Conservation (phyloP, 1,140 invertebrate species). For the Kradibia gibbosae region DNA sequence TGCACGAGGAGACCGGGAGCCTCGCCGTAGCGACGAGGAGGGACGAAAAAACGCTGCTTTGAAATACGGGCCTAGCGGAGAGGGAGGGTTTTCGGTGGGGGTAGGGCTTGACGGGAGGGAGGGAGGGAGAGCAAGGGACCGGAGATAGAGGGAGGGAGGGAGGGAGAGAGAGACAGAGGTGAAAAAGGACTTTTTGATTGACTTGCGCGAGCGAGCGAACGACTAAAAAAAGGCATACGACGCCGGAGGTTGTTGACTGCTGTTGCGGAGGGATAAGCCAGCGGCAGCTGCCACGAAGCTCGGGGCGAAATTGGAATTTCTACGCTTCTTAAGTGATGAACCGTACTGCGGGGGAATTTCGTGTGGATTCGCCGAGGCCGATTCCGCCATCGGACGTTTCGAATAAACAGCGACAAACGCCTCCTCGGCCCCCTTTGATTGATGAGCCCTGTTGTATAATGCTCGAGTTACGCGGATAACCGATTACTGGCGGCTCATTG, state of each 20-base stretch:
- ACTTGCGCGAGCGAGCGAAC: conserved; percentile 27
- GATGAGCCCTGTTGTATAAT: conserved; percentile 5
- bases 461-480: not conserved
- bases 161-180: conserved; percentile 14
- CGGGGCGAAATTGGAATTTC: conserved; percentile 33
- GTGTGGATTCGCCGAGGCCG: not conserved
- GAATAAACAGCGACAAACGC: not conserved
- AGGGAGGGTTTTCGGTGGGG: too few species aligned
- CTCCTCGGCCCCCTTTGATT: not conserved
- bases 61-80: conserved; percentile 13
- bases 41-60: conserved; percentile 36
- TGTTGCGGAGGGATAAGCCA: not conserved
- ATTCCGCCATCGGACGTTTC: not conserved
- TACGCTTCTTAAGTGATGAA: conserved; percentile 7
- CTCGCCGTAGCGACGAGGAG: too few species aligned
- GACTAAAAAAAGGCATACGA: conserved; percentile 35
- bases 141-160: not conserved
- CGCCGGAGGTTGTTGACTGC: conserved; percentile 50
- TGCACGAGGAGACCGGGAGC: conserved; percentile 58
- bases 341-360: not conserved
- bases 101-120: not conserved
- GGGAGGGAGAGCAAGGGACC: not conserved
- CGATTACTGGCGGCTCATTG: not conserved
- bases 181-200: conserved; percentile 51
- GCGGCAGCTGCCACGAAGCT: conserved; percentile 14